Evolutionary conservation across 2,888 invertebrate genomes (phyloP), one percentile per base, ranked within the genome.

Genomic region (Syrista parreyssii): DNA sequence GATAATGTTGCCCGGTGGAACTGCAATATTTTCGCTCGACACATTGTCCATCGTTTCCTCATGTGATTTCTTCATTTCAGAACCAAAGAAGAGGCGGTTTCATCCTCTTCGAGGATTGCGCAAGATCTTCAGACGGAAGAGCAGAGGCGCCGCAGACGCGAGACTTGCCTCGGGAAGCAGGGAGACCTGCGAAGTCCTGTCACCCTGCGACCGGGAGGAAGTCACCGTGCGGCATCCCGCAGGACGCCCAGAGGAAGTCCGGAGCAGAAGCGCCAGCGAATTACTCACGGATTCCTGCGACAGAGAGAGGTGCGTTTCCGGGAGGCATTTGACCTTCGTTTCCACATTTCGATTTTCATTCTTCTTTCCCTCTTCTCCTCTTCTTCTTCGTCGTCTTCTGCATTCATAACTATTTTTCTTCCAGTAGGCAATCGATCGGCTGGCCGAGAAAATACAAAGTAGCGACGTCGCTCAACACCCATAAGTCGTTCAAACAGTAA

Each of bases 101-200:
- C 93, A 92, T 84, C 93, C 92, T 15, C 91, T 95, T 80, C 94
- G 95, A 85, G 95, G 94, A 55, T 93, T 94, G 84, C 94, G 94
- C 86, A 94, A 94, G 87, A 95, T 95, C 92, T 96, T 96, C 91
- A 94, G 95, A 91, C 94, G 93, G 86, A 93, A 92, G 90, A 92
- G 91, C 84, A 92, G 92, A 68, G 92, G 91, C 30, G 89, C 91
- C 35, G 92, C 92, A 55, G 92, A 93, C 79, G 79, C 87, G 32
- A 85, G 88, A 69, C 79, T 88, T 76, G 81, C 83, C 79, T 80
- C 82, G 78, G 83, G 83, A 71, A 74, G 80, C 79, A 82, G 81
- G 79, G 83, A 84, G 68, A 86, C 85, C 68, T 81, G 82, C 36
- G 88, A 88, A 33, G 74, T 77, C 4, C 81, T 88, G 78, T 79